Percentiles rank a stretch among this genome's conserved stretches.
Evolutionary conservation across 2,797 vertebrate genomes (phyloP).

Genomic region (Malacoctenus gilli): DNA sequence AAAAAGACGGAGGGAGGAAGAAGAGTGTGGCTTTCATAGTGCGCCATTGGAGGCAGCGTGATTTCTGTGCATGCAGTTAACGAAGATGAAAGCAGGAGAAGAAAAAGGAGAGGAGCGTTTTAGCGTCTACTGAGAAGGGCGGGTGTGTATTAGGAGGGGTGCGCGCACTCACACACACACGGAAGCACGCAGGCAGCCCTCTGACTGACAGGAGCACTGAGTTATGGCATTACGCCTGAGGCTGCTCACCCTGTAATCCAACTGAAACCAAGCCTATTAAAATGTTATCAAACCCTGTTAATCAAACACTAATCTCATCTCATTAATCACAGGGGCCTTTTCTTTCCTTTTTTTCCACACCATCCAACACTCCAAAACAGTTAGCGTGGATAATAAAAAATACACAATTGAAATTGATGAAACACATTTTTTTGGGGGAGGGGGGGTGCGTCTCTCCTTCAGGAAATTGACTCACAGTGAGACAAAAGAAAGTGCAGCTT

Average conservation of each 20-base stretch:
- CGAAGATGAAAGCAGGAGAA: conserved; percentile 47
- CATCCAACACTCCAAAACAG: conserved; percentile 43
- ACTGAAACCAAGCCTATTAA: conserved; percentile 70
- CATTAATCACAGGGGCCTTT: conserved; percentile 64
- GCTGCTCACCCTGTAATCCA: conserved; percentile 70
- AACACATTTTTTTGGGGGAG: too few relatives aligned
- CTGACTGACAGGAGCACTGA: conserved; percentile 58
- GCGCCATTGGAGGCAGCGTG: conserved; percentile 11
- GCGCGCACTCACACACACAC: background rate
- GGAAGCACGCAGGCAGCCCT: conserved; percentile 13
- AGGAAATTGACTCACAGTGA: conserved; percentile 43
- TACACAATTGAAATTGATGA: conserved; percentile 38
- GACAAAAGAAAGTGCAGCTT: conserved; percentile 24
- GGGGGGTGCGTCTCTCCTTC: conserved; percentile 43
- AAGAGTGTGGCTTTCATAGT: conserved; percentile 27
- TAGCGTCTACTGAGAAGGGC: too few relatives aligned
- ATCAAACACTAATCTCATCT: conserved; percentile 74
- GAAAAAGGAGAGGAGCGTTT: too few relatives aligned
- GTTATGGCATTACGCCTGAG: conserved; percentile 54
- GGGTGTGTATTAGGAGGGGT: too few relatives aligned
- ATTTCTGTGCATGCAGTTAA: conserved; percentile 30
- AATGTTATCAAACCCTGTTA: conserved; percentile 68
- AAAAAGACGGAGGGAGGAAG: background rate
- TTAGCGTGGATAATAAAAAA: conserved; percentile 50
- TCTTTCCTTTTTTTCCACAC: too few relatives aligned